These are phyloP conservation scores for Sipha flava DNA, from an alignment of 1,140 invertebrate genomes.

Conservation along the genomic window DNA sequence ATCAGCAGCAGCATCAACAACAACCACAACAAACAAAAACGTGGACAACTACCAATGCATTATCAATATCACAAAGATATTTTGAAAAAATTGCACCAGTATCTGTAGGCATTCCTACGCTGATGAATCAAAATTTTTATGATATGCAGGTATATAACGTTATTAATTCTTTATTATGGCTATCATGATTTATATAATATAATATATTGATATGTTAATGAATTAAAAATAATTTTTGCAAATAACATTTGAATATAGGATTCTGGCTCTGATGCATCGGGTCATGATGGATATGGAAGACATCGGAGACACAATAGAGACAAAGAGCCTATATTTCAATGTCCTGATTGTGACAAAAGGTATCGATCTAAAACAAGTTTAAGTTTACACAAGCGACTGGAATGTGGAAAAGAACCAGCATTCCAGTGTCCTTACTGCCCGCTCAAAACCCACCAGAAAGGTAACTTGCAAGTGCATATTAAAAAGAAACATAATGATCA, in stretches of 20 bases:
- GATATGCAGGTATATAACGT: constrained; percentile 7
- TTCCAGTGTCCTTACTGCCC: constrained; percentile 49
- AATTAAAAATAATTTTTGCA: no score
- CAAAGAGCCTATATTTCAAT: constrained; percentile 38
- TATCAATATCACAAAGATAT: constrained; percentile 36
- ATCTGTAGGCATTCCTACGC: background rate
- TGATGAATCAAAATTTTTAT: constrained; percentile 26
- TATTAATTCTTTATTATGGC: background rate
- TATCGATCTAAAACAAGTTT: constrained; percentile 48
- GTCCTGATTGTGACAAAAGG: constrained; percentile 44
- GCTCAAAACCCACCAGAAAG: constrained; percentile 48
- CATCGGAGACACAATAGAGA: constrained; percentile 32
- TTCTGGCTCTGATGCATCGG: constrained; percentile 32
- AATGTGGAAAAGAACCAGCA: constrained; percentile 50
- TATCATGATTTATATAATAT: no score
- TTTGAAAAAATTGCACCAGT: constrained; percentile 31
- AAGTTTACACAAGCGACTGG: constrained; percentile 48
- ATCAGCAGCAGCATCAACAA: background rate
- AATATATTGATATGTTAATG: no score
- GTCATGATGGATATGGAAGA: constrained; percentile 16
- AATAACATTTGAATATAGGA: constrained; percentile 10
- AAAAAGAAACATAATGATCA: constrained; percentile 42
- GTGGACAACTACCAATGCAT: constrained; percentile 26
- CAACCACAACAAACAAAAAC: background rate
- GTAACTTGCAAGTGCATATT: constrained; percentile 46